Base-by-base conservation (phyloP, 2,113 vertebrate species). In the Urocolius indicus region DNA sequence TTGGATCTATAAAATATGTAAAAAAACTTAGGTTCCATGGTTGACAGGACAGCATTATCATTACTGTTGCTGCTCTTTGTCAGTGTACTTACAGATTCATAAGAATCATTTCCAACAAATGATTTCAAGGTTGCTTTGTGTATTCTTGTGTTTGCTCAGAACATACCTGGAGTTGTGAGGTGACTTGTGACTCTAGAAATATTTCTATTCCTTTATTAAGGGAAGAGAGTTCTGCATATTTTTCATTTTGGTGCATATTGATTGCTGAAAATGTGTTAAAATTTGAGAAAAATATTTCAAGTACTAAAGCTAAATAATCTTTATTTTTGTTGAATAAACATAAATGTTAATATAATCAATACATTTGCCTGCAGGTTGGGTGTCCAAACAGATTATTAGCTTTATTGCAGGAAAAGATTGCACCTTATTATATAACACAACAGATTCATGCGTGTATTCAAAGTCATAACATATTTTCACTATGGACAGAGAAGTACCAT, bases 321-420 rank as follows among this genome's bases (percentile, higher is more conserved):
- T 84, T 63, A 71, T 73, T 88, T 41, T 52, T 92, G 58, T 52
- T 75, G 46, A 74, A 57, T 73, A 90, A 84, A 27, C 55, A 65
- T 78, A 69, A 66, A 73, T 74, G 27, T 15, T 71, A 81, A 78
- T 82, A 72, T 22, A 46, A 11, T 67, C 58, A 95, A 88, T 8
- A 38, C 16, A 7, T 38, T 80, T 79, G 7, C 43, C 76, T 65
- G 16, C 67, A 52, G 6, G 14, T 55, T 90, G 58, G 18, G 10
- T 86, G 67, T 90, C 90, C 86, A 68, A 48, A 32, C 32, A 94
- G 41, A 77, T 93, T 84, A 67, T 92, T 93, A 71, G 20, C 46
- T 84, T 54, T 52, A 72, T 91, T 82, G 26, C 61, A 85, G 26
- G 46, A 15, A 94, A 85, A 43, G 94, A 74, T 29, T 51, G 16